phyloP scores from a whole-genome alignment of 2,797 vertebrate genomes.

The Hydrocynus forskahlii region DNA sequence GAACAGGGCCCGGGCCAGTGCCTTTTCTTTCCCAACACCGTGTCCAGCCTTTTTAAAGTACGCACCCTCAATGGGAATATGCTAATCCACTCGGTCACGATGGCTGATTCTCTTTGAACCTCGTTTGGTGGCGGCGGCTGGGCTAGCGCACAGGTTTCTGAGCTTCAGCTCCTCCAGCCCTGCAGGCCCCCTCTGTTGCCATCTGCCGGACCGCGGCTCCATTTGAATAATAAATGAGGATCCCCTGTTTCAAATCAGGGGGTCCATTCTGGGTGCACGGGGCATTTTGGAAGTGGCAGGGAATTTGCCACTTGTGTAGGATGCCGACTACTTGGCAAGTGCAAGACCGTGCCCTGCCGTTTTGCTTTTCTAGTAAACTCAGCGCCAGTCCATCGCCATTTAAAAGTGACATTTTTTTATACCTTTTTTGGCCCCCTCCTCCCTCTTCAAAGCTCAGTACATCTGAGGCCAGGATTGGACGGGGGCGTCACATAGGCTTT shows the following conservation, averaged over 20 bases:
- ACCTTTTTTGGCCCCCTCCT: background rate
- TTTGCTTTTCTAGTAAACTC: conserved; percentile 33
- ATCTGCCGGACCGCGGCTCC: conserved; percentile 89
- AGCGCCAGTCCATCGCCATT: conserved; percentile 58
- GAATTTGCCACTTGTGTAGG: conserved; percentile 34
- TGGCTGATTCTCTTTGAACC: conserved; percentile 95
- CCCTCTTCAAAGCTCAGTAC: conserved; percentile 49
- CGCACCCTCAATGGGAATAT: conserved; percentile 90
- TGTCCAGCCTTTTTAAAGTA: conserved; percentile 59
- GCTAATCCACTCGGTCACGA: conserved; percentile 90
- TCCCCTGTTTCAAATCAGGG: conserved; percentile 67
- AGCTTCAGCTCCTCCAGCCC: conserved; percentile 81
- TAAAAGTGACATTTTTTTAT: conserved; percentile 56
- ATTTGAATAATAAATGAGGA: conserved; percentile 92
- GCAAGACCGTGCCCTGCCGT: conserved; percentile 6
- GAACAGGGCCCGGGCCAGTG: background rate
- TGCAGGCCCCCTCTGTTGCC: conserved; percentile 86
- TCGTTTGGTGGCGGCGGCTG: conserved; percentile 87
- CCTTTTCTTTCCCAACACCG: conserved; percentile 30
- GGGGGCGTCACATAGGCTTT: conserved; percentile 54
- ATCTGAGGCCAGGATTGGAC: conserved; percentile 54
- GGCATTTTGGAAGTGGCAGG: conserved; percentile 47
- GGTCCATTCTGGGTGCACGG: conserved; percentile 67
- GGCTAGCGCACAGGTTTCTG: conserved; percentile 85
- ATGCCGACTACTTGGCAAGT: conserved; percentile 21